A percentile compares a stretch with the other conserved stretches of the same genome.
Conservation (phyloP, 2,888 invertebrate genomes). For the Encarsia formosa region DNA sequence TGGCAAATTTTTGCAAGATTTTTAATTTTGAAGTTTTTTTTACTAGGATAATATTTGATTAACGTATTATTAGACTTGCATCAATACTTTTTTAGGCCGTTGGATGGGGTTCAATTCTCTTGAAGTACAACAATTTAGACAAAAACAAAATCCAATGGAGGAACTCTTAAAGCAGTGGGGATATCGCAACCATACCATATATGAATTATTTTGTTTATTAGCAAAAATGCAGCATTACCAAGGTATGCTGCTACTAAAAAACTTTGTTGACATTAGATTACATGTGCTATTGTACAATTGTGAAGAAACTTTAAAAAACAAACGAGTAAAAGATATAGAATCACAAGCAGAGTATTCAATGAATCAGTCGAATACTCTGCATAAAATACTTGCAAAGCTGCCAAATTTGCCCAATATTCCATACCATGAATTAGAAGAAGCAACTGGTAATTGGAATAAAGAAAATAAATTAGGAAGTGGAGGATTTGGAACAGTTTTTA, state of each 20-base stretch:
- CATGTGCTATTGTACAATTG: not conserved
- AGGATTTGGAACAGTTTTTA: not conserved
- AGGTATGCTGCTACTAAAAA: conserved; percentile 52
- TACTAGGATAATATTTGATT: too few species aligned
- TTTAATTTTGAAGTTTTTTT: too few species aligned
- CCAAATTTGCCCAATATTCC: conserved; percentile 33
- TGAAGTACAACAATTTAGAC: not conserved
- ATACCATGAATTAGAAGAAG: not conserved
- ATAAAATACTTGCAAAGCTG: conserved; percentile 31
- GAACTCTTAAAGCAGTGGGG: conserved; percentile 6
- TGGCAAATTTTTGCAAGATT: conserved; percentile 16
- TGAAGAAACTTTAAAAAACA: not conserved
- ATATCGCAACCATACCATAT: conserved; percentile 5
- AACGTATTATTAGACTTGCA: too few species aligned
- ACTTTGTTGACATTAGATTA: not conserved
- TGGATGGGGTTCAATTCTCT: not conserved
- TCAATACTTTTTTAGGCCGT: too few species aligned
- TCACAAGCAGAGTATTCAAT: too few species aligned
- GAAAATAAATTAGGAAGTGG: not conserved
- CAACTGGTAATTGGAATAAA: not conserved
- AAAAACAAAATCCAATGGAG: conserved; percentile 1
- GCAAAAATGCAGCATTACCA: conserved; percentile 3
- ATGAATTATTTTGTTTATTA: conserved; percentile 4
- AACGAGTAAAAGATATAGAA: conserved; percentile 7
- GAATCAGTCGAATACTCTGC: conserved; percentile 29